Base-by-base conservation (phyloP, 2,113 vertebrate species). In the Girardinichthys multiradiatus region DNA sequence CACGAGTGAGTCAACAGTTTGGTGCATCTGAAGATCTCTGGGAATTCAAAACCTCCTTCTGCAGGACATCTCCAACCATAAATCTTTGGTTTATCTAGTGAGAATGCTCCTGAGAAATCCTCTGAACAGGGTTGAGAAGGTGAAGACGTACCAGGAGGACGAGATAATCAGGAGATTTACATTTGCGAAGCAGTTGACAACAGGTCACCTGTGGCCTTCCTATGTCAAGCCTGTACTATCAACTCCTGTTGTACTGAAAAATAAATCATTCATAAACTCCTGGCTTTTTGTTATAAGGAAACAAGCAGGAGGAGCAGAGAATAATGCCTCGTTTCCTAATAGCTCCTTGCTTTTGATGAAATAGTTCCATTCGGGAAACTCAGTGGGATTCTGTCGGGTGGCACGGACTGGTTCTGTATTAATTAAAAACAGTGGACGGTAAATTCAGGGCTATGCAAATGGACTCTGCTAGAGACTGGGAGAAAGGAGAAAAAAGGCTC, bases 361-460 rank as follows among this genome's bases (percentile, higher is more conserved):
- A 92, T 84, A 90, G 92, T 94, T 94, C 90, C 89, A 89, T 93
- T 93, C 75, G 79, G 87, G 88, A 84, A 87, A 90, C 92, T 94
- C 88, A 74, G 86, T 90, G 84, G 90, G 87, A 92, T 93, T 87
- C 91, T 89, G 90, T 93, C 90, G 90, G 88, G 87, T 92, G 90
- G 91, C 77, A 80, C 85, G 90, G 87, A 76, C 91, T 81, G 85
- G 87, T 85, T 93, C 86, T 81, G 89, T 93, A 93, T 94, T 94
- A 94, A 94, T 94, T 94, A 94, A 94, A 94, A 94, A 94, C 88
- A 86, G 85, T 87, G 90, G 86, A 88, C 66, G 88, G 74, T 79
- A 87, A 90, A 89, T 94, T 94, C 92, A 94, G 79, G 42, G 39
- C 89, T 93, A 94, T 94, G 94, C 90, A 93, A 94, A 94, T 93